These are phyloP conservation scores for Drosophila subobscura DNA, from an alignment of 1,140 invertebrate genomes.

Conservation along the genomic window DNA sequence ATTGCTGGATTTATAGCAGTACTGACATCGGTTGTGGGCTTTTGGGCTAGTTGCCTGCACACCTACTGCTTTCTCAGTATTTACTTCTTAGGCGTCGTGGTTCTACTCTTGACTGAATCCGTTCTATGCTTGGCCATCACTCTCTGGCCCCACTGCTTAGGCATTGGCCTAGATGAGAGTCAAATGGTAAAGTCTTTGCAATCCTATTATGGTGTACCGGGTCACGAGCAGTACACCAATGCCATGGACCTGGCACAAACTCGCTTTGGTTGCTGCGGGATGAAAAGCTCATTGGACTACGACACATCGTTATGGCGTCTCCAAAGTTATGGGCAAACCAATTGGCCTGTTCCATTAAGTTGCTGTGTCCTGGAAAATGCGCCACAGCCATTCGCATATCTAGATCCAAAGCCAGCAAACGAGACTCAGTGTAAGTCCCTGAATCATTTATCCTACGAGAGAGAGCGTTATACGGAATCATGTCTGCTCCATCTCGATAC, in stretches of 20 bases:
- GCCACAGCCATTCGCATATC: constrained; percentile 86
- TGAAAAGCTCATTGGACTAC: constrained; percentile 91
- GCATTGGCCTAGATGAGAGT: constrained; percentile 87
- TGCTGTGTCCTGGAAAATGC: constrained; percentile 90
- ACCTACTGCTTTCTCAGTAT: constrained; percentile 88
- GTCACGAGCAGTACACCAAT: constrained; percentile 88
- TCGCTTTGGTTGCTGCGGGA: constrained; percentile 93
- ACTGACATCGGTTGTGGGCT: constrained; percentile 88
- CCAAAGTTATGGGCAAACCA: constrained; percentile 88
- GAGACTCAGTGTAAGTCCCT: constrained; percentile 88
- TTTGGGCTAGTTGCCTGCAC: constrained; percentile 90
- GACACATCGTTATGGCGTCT: constrained; percentile 92
- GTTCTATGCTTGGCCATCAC: constrained; percentile 89
- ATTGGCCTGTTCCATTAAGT: constrained; percentile 89
- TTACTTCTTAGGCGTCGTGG: constrained; percentile 89
- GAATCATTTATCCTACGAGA: constrained; percentile 85
- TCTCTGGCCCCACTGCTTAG: constrained; percentile 91
- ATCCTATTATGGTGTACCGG: constrained; percentile 90
- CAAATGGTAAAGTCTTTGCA: constrained; percentile 89
- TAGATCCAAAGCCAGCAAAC: constrained; percentile 91
- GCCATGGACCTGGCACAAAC: constrained; percentile 91
- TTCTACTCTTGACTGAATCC: constrained; percentile 89
- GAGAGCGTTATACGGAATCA: constrained; percentile 87
- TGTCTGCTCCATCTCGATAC: constrained; percentile 89
- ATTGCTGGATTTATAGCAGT: constrained; percentile 87